Base-by-base conservation (phyloP, 2,797 vertebrate species). In the Hyperoplus lanceolatus region DNA sequence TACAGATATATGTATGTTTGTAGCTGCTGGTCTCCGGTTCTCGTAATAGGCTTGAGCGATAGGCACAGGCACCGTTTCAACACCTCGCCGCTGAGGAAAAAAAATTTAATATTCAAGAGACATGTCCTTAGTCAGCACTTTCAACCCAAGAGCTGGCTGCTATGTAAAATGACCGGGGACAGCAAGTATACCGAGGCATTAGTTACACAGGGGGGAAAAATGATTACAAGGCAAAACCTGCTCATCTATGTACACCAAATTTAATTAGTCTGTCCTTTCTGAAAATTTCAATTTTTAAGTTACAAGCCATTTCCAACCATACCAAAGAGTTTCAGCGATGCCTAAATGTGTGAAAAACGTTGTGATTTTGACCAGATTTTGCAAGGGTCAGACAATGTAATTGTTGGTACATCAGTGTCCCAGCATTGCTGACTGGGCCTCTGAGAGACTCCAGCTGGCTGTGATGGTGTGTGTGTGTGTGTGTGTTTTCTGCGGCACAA, bases 31-130 rank as follows among this genome's bases (percentile, higher is more conserved):
- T 90, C 89, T 89, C 89, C 54, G 71, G 75, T 86, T 90, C 87
- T 84, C 84, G 91, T 93, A 91, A 91, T 67, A 67, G 80, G 77
- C 79, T 84, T 94, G 93, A 95, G 93, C 88, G 90, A 95, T 94
- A 89, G 93, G 88, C 82, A 84, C 49, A 70, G 88, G 79, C 86
- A 87, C 66, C 84, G 90, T 93, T 92, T 92, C 87, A 93, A 88
- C 93, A 94, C 91, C 90, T 89, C 75, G 49, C 73, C 83, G 84
- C 90, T 76, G 79, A 83, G 67, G 81, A 89, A 84, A 86, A 91
- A 84, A 87, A 91, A 89, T 90, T 85, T 86, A 91, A 94, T 93
- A 94, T 94, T 94, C 92, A 93, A 84, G 72, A 90, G 86, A 81
- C 57, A 72, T 79, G 79, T 81, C 82, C 88, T 92, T 89, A 94